phyloP scores from a whole-genome alignment of 2,797 vertebrate genomes.

The Furcifer pardalis region DNA sequence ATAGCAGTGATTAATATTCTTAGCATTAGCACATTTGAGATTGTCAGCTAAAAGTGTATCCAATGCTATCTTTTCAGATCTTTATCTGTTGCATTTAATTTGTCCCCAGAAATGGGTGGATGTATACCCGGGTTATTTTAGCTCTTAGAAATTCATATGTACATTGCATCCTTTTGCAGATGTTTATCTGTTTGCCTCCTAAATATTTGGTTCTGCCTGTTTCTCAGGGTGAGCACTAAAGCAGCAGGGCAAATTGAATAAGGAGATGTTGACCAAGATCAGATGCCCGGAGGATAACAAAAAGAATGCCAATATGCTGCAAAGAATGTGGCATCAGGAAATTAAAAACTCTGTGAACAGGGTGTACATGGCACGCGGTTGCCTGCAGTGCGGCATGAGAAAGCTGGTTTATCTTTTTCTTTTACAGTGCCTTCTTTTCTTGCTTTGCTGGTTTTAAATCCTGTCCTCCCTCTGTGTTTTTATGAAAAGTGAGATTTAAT shows the following conservation, averaged over 20 bases:
- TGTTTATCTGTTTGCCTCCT: background rate
- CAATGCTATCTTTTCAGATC: background rate
- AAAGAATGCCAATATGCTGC: conserved; percentile 24
- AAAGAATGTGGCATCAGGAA: conserved; percentile 49
- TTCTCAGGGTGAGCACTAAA: background rate
- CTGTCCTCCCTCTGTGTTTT: background rate
- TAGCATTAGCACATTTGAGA: background rate
- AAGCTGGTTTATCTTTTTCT: background rate
- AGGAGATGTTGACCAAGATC: conserved; percentile 30
- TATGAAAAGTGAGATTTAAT: background rate
- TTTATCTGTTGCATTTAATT: background rate
- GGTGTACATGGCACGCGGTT: background rate
- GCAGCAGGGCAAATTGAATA: background rate
- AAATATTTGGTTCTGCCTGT: background rate
- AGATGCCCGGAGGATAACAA: conserved; percentile 26
- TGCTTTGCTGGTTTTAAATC: conserved; percentile 2
- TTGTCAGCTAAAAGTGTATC: background rate
- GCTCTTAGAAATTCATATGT: accelerated
- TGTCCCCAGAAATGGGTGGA: background rate
- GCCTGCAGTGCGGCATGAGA: background rate
- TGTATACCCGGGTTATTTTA: accelerated
- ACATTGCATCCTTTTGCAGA: no score
- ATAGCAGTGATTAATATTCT: background rate
- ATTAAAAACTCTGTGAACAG: conserved; percentile 35
- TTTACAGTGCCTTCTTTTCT: conserved; percentile 2